Percentiles rank a stretch among this genome's conserved stretches.
phyloP scores from a whole-genome alignment of 2,797 vertebrate genomes.

The Glyptemys insculpta region DNA sequence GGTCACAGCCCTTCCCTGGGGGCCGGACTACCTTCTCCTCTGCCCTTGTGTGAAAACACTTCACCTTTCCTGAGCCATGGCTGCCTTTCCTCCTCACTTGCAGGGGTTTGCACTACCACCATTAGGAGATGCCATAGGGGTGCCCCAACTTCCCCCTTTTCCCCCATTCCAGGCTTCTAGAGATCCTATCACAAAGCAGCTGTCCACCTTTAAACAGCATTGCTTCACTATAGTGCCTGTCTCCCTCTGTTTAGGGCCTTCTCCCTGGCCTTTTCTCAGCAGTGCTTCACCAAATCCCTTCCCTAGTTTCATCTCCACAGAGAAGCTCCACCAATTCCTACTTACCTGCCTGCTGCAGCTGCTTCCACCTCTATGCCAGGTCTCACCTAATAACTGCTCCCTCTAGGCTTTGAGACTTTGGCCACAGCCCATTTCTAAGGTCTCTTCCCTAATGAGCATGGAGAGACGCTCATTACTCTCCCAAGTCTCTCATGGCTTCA shows the following conservation, averaged over 20 bases:
- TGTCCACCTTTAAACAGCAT: neutral
- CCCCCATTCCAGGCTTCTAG: neutral
- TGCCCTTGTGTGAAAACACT: neutral
- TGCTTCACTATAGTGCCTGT: neutral
- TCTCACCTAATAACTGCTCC: neutral
- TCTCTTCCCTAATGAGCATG: neutral
- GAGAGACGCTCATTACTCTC: neutral
- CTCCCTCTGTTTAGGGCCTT: neutral
- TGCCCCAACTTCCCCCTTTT: too few species aligned
- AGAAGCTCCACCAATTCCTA: neutral
- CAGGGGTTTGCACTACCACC: neutral
- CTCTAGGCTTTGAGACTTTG: neutral
- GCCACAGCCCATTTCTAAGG: neutral
- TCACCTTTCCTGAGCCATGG: neutral
- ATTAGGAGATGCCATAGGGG: neutral
- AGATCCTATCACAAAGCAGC: too few species aligned
- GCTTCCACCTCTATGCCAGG: neutral
- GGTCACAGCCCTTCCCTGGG: too few species aligned
- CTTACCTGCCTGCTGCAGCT: neutral
- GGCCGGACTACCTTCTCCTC: too few species aligned
- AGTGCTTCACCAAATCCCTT: neutral
- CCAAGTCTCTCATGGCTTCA: too few species aligned
- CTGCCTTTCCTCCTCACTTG: neutral
- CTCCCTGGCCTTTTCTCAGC: neutral
- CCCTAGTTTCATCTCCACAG: neutral